Evolutionary conservation across 2,888 invertebrate species (phyloP), one percentile per base, ranked within the genome.

Genomic region (Actias luna): DNA sequence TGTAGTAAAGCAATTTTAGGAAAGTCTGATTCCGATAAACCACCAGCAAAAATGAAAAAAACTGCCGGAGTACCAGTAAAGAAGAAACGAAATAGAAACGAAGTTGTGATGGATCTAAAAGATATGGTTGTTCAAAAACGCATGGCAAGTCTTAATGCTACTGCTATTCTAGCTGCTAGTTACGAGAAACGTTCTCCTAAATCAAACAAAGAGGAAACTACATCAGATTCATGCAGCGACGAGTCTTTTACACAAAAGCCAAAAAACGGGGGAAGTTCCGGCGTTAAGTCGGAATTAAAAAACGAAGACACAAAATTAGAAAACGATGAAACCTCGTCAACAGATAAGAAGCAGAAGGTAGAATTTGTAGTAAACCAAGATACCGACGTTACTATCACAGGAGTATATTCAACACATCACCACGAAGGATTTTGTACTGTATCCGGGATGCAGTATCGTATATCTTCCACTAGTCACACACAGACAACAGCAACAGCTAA

Each of bases 71-170:
- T 88, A 8, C 88, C 88, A 3, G 84, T 91, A 1, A 93, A 93
- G 74, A 93, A 94, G 75, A 92, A 93, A 70, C 88, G 94, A n/a
- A 94, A 93, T 67, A 89, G 94, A 70, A 93, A 93, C 63, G 95
- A 95, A 81, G 87, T 94, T 50, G 93, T 95, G 31, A 96, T 96
- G 96, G 97, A 97, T 77, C 91, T 97, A 59, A 96, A 96, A 76
- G 97, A 97, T 72, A 97, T 97, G 95, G 95, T 97, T 7, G 97
- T 97, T 18, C 94, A 96, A 72, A 98, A 98, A 82, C 94, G 98
- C 35, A 97, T 98, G 97, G 98, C 98, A 25, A 97, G 97, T 80
- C 89, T 98, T 35, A 98, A 98, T 84, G 98, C 98, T 16, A 96
- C 96, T 39, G 98, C 98, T 25, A 98, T 98, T 76, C 93, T 98